Percentiles rank a stretch among this genome's conserved stretches.
phyloP scores from a whole-genome alignment of 2,797 vertebrate species.

The Odontamblyopus lacepedii region DNA sequence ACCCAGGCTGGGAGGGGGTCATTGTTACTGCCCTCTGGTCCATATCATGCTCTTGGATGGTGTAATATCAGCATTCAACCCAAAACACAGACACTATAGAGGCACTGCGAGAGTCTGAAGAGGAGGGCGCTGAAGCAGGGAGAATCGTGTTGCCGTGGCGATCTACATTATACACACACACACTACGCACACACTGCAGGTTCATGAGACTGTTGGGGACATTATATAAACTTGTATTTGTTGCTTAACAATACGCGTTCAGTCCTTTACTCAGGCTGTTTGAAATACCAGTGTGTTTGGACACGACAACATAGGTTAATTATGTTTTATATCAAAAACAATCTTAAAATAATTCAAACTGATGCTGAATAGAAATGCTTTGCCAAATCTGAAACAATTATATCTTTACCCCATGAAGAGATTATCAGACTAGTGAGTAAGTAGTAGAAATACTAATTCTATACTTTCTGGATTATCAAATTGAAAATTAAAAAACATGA shows the following conservation, averaged over 20 bases:
- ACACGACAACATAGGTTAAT: neutral
- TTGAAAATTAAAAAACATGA: neutral
- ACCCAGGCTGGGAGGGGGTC: conserved; percentile 57
- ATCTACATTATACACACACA: conserved; percentile 33
- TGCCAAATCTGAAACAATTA: too few relatives aligned
- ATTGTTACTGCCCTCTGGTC: conserved; percentile 53
- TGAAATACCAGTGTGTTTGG: neutral
- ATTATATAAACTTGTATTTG: neutral
- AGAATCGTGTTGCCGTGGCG: conserved; percentile 31
- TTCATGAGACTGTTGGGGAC: neutral
- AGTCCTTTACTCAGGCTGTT: neutral
- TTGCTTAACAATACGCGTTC: neutral
- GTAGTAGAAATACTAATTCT: neutral
- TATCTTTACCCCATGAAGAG: neutral
- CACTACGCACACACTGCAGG: neutral
- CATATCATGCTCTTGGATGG: conserved; percentile 50
- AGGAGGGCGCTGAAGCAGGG: conserved; percentile 33
- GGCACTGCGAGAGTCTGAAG: conserved; percentile 36
- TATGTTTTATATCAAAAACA: too few relatives aligned
- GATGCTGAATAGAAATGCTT: neutral
- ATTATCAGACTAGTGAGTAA: neutral
- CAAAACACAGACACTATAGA: conserved; percentile 15
- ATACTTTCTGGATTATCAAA: neutral
- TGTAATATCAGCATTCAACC: conserved; percentile 31
- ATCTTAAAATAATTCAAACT: neutral